These are phyloP conservation scores for Myanophis thanlyinensis DNA, from an alignment of 2,113 vertebrate species.

Conservation along the genomic window DNA sequence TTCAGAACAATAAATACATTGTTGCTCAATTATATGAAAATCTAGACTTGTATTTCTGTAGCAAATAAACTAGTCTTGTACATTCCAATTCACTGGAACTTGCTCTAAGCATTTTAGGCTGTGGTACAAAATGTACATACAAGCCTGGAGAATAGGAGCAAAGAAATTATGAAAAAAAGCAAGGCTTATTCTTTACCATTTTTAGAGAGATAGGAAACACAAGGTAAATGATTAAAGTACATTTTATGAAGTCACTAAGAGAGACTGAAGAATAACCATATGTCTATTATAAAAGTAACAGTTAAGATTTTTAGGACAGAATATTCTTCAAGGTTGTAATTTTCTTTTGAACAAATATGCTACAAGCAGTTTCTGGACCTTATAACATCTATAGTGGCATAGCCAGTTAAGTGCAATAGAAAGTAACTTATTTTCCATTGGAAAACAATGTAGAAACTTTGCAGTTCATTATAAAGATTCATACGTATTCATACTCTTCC, in stretches of 20 bases:
- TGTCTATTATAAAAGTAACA: not conserved
- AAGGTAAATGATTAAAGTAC: not conserved
- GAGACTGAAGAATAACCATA: not conserved
- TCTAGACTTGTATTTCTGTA: not conserved
- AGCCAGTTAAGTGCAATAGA: slow-evolving; percentile 38
- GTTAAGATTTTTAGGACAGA: slow-evolving; percentile 4
- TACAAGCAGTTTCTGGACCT: slow-evolving; percentile 35
- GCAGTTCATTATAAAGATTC: slow-evolving; percentile 29
- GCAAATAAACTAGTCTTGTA: not conserved
- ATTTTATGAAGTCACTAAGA: not conserved
- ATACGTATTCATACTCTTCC: slow-evolving; percentile 66
- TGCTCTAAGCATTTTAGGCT: not conserved
- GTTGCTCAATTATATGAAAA: not conserved
- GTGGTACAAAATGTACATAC: not conserved
- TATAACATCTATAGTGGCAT: slow-evolving; percentile 27
- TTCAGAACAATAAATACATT: not conserved
- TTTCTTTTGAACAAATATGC: slow-evolving; percentile 27
- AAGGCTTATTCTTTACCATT: not conserved
- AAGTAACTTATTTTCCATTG: slow-evolving; percentile 22
- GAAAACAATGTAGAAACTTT: slow-evolving; percentile 28
- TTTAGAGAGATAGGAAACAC: not conserved
- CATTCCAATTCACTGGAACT: not conserved
- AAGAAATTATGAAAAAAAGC: not conserved
- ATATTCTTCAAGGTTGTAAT: slow-evolving; percentile 18
- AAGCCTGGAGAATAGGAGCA: not conserved